These are phyloP conservation scores for Agonum fuliginosum DNA, from an alignment of 2,888 invertebrate genomes.

Conservation along the genomic window DNA sequence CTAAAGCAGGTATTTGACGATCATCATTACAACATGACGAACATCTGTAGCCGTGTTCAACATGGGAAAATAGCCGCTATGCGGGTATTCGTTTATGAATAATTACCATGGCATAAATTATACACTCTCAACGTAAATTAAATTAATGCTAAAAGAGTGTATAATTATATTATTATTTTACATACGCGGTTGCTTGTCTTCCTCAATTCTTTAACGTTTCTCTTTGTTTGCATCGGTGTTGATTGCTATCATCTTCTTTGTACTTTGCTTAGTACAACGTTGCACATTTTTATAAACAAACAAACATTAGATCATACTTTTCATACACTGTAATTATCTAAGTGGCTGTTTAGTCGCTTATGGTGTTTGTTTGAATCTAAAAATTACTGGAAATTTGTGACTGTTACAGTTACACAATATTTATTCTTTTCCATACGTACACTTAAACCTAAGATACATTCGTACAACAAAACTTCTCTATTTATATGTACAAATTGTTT, in stretches of 20 bases:
- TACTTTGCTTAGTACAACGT: background rate
- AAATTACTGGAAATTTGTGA: no score
- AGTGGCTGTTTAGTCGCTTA: no score
- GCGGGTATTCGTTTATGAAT: constrained; percentile 56
- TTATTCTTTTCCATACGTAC: no score
- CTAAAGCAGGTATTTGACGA: background rate
- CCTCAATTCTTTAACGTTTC: background rate
- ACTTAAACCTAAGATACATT: no score
- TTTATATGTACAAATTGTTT: no score
- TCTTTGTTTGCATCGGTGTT: background rate
- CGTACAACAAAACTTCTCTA: no score
- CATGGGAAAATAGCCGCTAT: constrained; percentile 37
- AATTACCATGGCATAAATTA: constrained; percentile 54
- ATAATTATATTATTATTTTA: constrained; percentile 51
- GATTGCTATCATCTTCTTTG: background rate
- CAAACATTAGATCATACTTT: no score
- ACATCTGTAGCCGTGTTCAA: constrained; percentile 39
- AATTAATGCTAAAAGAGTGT: constrained; percentile 54
- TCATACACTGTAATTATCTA: no score
- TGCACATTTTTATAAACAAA: background rate
- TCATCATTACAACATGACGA: constrained; percentile 23
- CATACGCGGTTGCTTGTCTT: constrained; percentile 34
- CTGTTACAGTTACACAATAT: no score
- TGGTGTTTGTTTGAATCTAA: no score
- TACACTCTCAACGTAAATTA: constrained; percentile 49